Conservation (phyloP, 2,797 vertebrate species). For the Tapirus indicus region DNA sequence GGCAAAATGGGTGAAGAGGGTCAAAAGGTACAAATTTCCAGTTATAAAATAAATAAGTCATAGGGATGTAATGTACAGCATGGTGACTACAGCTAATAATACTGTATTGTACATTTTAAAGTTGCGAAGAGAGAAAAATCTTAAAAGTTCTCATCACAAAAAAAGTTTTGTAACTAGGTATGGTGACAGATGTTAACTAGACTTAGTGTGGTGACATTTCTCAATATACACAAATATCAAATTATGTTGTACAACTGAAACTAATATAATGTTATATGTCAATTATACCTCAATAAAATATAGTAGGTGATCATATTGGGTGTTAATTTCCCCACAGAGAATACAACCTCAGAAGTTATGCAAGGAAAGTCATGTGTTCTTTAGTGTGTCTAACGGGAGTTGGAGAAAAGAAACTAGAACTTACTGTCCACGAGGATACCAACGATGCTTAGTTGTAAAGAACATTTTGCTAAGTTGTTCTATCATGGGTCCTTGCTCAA, state of each 20-base stretch:
- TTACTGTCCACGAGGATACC: constrained; percentile 98
- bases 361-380: not conserved
- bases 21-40: too few species aligned
- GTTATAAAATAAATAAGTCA: too few species aligned
- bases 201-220: too few species aligned
- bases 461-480: constrained; percentile 98
- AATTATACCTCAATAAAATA: not conserved
- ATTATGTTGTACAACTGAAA: not conserved
- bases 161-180: too few species aligned
- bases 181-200: too few species aligned
- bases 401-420: constrained; percentile 77
- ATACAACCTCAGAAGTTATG: not conserved
- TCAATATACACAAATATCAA: not conserved
- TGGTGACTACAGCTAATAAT: too few species aligned
- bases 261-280: not conserved
- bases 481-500: constrained; percentile 89
- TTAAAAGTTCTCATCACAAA: too few species aligned
- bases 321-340: not conserved
- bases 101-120: too few species aligned
- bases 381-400: not conserved
- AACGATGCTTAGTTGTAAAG: constrained; percentile 97
- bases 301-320: not conserved
- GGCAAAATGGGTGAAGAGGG: too few species aligned
- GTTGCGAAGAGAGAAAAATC: too few species aligned
- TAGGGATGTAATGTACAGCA: too few species aligned